Evolutionary conservation across 2,797 vertebrate genomes (phyloP).

Genomic region (Gila robusta): DNA sequence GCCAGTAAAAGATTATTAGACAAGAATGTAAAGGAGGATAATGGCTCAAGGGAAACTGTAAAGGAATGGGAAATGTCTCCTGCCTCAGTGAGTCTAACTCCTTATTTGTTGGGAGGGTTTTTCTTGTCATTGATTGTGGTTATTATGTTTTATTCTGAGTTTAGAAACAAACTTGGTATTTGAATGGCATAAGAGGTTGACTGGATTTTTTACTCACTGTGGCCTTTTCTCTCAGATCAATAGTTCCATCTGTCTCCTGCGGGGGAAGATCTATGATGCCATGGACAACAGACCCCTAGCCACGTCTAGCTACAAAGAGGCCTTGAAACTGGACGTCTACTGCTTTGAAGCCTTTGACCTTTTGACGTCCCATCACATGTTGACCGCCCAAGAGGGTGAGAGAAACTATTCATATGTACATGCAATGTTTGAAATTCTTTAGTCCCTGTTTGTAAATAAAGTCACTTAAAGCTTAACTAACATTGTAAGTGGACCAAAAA

Average conservation of each 20-base stretch:
- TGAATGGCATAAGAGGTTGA: constrained; percentile 16
- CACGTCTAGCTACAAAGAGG: constrained; percentile 98
- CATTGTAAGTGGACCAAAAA: not conserved
- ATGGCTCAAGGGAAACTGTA: constrained; percentile 80
- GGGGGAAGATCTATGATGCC: constrained; percentile 98
- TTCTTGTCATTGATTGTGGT: not conserved
- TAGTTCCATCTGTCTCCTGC: constrained; percentile 96
- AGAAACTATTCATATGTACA: not conserved
- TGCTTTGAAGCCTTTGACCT: constrained; percentile 99
- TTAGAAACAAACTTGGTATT: constrained; percentile 36
- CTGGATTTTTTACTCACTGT: constrained; percentile 47
- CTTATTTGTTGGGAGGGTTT: not conserved
- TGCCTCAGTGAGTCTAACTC: constrained; percentile 84
- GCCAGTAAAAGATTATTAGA: constrained; percentile 91
- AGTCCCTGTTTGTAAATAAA: not conserved
- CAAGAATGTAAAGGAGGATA: constrained; percentile 88
- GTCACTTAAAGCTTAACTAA: not conserved
- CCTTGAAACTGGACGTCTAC: constrained; percentile 96
- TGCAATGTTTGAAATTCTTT: not conserved
- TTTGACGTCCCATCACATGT: constrained; percentile 96
- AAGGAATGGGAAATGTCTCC: constrained; percentile 96
- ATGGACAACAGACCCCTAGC: constrained; percentile 94
- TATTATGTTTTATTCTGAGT: not conserved
- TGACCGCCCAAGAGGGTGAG: constrained; percentile 97
- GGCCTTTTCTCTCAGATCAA: constrained; percentile 83